Conservation (phyloP, 2,888 invertebrate genomes). For the Deroplatys truncata region DNA sequence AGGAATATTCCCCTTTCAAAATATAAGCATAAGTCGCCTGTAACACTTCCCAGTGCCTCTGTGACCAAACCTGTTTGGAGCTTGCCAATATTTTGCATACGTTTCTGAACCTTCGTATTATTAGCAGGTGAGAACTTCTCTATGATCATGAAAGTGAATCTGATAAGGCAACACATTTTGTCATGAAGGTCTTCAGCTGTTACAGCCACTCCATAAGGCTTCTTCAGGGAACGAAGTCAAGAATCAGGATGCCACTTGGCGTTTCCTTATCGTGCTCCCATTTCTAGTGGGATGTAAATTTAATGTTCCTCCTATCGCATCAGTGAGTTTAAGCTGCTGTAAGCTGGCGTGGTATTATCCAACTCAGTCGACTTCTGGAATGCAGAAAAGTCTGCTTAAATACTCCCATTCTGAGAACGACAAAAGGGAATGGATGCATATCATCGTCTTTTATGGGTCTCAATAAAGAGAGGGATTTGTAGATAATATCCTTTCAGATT, state of each 20-base stretch:
- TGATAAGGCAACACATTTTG: no score
- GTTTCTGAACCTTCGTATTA: no score
- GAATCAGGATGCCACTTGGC: neutral
- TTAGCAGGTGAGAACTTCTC: no score
- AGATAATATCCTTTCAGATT: neutral
- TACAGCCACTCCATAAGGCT: neutral
- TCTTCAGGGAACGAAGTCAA: neutral
- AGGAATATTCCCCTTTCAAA: no score
- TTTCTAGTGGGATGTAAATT: neutral
- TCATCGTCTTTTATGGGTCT: neutral
- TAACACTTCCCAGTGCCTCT: no score
- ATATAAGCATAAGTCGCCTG: no score
- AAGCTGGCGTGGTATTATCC: neutral
- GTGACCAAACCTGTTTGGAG: no score
- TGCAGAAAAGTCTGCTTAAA: neutral
- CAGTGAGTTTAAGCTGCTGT: neutral
- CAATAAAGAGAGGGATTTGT: neutral
- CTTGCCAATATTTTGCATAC: no score
- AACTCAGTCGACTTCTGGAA: neutral
- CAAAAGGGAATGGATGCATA: neutral
- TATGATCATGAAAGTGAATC: no score
- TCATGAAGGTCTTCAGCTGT: neutral
- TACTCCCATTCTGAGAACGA: neutral
- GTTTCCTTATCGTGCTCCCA: neutral
- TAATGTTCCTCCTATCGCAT: neutral